Evolutionary conservation across 2,113 vertebrate genomes (phyloP), one percentile per base, ranked within the genome.

Genomic region (Tragulus kanchil): DNA sequence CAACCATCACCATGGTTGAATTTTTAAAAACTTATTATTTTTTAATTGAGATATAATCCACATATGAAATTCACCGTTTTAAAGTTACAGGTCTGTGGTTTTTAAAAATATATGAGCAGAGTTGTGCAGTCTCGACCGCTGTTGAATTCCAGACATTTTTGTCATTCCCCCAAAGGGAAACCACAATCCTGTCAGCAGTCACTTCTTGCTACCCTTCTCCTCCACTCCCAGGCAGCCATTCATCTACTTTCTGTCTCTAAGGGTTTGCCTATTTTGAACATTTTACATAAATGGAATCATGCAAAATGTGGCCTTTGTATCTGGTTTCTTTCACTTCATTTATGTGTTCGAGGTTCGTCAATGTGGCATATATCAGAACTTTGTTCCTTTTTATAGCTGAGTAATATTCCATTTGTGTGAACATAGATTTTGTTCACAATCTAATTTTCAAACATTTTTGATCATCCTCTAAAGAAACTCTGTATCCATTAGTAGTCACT

Each of bases 41-140:
- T 93, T 71, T 58, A 94, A 31, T 88, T 96, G 67, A 25, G 50
- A 36, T 58, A 9, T 61, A 79, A 93, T 92, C 73, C n/a, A 48
- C 21, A 15, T 59, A 42, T 77, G 82, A 90, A 78, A 67, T 36
- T 54, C 69, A 59, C 2, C 5, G 31, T 56, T 89, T 84, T 93
- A 75, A 95, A 67, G 84, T 23, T 65, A 54, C 6, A 56, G 1
- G 64, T 87, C 81, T 86, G 45, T 93, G 42, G 21, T 83, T 93
- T 59, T 84, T n/a, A 64, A 23, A 31, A 79, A n/a, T 25, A 25
- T 69, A 52, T 77, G 87, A 89, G 73, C 73, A 86, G 73, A 21
- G 31, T 90, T 62, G n/a, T 73, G 19, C 16, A 79, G 36, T 48
- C 12, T 19, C 62, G 67, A 75, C 16, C 21, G 69, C 64, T 92